Evolutionary conservation across 2,888 invertebrate genomes (phyloP), one percentile per base, ranked within the genome.

Genomic region (Parnassius mnemosyne): DNA sequence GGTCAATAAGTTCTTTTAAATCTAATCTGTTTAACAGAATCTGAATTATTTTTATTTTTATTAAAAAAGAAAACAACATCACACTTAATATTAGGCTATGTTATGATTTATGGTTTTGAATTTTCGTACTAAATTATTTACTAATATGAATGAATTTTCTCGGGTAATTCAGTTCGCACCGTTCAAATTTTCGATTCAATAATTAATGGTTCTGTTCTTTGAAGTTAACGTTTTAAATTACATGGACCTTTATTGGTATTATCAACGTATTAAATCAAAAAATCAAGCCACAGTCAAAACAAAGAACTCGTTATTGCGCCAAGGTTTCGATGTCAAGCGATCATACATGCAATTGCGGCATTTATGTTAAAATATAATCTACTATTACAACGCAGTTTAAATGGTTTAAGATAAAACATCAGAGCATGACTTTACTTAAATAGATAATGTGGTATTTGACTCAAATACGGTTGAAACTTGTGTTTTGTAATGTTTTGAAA

Each of bases 361-460:
- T 58, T 41, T 60, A 66, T 63, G 63, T 68, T 60, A 52, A 57
- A 34, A 61, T 41, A 61, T 65, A 34, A 49, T 34, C 43, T 25
- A 53, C 50, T 52, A 47, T 53, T 49, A 49, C 42, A 13, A 57
- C 13, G 41, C 20, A 53, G 64, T 65, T 66, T 67, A 66, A 67
- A 66, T 59, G 57, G 52, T 60, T 60, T 65, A 50, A 69, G 69
- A 72, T 71, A 71, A 66, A 60, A 66, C 49, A 46, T 57, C 53
- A 46, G 65, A 65, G 63, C 71, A 71, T 72, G 69, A 69, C 70
- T 69, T 67, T 64, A 63, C 66, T 51, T 50, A 61, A 61, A 62
- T 64, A 63, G 68, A 71, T 73, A 71, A 68, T 63, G 67, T 63
- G 53, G 53, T 60, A 65, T 67, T 46, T 46, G 47, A 59, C 47